Conservation (phyloP, 2,113 vertebrate genomes). For the Gavialis gangeticus region DNA sequence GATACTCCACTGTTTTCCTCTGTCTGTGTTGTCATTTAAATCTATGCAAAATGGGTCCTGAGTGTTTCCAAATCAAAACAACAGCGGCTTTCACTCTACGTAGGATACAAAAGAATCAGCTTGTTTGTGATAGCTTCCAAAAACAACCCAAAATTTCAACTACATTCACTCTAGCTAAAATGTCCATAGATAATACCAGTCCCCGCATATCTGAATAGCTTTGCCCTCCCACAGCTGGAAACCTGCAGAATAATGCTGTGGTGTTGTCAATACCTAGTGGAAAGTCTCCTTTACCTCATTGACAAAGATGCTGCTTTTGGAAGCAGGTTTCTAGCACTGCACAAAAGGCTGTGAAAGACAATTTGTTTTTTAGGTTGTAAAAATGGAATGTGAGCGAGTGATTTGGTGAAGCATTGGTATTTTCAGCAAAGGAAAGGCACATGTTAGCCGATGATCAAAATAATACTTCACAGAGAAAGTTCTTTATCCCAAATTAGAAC, state of each 20-base stretch:
- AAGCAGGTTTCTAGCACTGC: no score
- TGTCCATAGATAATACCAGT: neutral
- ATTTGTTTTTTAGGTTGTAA: neutral
- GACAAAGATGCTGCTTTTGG: neutral
- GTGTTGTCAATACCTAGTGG: rapidly evolving
- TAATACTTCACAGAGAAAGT: neutral
- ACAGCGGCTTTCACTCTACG: neutral
- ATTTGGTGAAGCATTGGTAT: neutral
- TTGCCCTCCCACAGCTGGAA: rapidly evolving
- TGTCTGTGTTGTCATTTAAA: neutral
- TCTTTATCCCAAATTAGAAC: neutral
- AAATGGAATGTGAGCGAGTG: rapidly evolving
- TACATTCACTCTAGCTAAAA: neutral
- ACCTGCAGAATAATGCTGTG: neutral
- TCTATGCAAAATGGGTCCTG: neutral
- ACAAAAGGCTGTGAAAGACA: neutral
- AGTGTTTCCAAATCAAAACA: neutral
- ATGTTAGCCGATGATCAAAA: neutral
- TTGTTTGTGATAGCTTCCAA: neutral
- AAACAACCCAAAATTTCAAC: neutral
- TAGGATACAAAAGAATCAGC: neutral
- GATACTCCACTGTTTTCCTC: rapidly evolving
- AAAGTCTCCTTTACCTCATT: neutral
- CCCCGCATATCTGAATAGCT: neutral
- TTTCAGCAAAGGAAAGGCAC: neutral